Percentiles rank a stretch among this genome's conserved stretches.
These are phyloP conservation scores for Oxystoma pomonae DNA, from an alignment of 2,888 invertebrate species.

Conservation along the genomic window DNA sequence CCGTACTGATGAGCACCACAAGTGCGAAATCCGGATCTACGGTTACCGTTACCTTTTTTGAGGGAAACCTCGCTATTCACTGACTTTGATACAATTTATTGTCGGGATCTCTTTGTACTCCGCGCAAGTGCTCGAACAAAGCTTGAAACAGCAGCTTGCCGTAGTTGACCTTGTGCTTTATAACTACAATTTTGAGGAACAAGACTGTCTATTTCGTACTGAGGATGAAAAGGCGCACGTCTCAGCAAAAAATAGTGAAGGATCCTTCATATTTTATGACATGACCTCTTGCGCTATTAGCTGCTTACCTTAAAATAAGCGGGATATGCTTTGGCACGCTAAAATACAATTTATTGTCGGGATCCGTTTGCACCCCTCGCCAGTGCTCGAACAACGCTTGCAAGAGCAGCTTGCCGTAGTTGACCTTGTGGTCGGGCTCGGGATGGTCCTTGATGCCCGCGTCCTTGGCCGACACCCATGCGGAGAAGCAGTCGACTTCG, in stretches of 20 bases:
- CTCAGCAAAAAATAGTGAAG: no score
- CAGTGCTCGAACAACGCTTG: conserved; percentile 95
- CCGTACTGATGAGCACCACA: no score
- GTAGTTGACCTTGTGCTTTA: conserved; percentile 94
- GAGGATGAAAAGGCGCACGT: no score
- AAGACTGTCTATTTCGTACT: no score
- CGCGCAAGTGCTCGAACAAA: conserved; percentile 89
- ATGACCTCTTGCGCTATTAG: no score
- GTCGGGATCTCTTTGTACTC: conserved; percentile 66
- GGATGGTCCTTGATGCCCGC: conserved; percentile 64
- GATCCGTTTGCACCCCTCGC: conserved; percentile 67
- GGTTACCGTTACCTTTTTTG: no score
- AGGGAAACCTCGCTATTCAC: no score
- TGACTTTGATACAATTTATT: no score
- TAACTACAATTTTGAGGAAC: no score
- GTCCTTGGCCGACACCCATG: conserved; percentile 97
- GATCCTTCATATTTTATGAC: no score
- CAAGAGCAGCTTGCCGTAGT: conserved; percentile 89
- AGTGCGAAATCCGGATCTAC: no score
- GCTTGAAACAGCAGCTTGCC: conserved; percentile 93
- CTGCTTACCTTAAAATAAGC: conserved; percentile 80
- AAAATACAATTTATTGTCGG: conserved; percentile 74
- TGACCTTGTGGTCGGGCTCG: conserved; percentile 84
- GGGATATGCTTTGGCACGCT: conserved; percentile 94
- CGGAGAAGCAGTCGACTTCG: conserved; percentile 95